Percentiles rank a stretch among this genome's conserved stretches.
Conservation (phyloP, 1,140 invertebrate species). For the Protaetia brevitarsis region DNA sequence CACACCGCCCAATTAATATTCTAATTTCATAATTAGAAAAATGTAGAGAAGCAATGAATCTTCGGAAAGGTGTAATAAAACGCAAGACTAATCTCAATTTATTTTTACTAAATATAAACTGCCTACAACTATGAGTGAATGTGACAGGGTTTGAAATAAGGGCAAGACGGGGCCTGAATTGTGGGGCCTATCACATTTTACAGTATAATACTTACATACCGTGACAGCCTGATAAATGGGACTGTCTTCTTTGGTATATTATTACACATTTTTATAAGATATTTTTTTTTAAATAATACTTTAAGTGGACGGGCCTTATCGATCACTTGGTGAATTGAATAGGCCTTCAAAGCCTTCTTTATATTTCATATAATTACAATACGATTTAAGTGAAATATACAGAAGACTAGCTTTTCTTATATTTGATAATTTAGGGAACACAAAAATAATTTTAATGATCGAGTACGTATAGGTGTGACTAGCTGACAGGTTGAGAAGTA, state of each 20-base stretch:
- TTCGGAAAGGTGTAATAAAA: background rate
- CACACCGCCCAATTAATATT: no score
- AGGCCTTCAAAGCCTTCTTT: conserved; percentile 7
- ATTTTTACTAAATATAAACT: conserved; percentile 50
- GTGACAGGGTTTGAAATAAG: conserved; percentile 46
- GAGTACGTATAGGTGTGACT: conserved; percentile 41
- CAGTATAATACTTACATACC: conserved; percentile 50
- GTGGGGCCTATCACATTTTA: conserved; percentile 49
- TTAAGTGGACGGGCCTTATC: background rate
- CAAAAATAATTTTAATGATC: conserved; percentile 22
- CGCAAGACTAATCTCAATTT: conserved; percentile 34
- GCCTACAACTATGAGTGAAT: conserved; percentile 48
- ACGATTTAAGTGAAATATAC: conserved; percentile 23
- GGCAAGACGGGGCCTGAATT: conserved; percentile 46
- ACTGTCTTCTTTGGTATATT: conserved; percentile 49
- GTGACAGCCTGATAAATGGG: conserved; percentile 45
- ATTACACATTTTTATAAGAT: conserved; percentile 49
- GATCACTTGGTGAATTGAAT: conserved; percentile 16
- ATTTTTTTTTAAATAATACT: conserved; percentile 35
- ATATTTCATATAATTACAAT: conserved; percentile 13
- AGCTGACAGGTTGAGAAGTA: conserved; percentile 37
- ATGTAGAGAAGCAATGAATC: no score
- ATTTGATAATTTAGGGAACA: conserved; percentile 21
- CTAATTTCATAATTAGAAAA: no score
- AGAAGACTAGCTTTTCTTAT: background rate